Evolutionary conservation across 2,797 vertebrate genomes (phyloP), one percentile per base, ranked within the genome.

Genomic region (Enteromius treurensis): DNA sequence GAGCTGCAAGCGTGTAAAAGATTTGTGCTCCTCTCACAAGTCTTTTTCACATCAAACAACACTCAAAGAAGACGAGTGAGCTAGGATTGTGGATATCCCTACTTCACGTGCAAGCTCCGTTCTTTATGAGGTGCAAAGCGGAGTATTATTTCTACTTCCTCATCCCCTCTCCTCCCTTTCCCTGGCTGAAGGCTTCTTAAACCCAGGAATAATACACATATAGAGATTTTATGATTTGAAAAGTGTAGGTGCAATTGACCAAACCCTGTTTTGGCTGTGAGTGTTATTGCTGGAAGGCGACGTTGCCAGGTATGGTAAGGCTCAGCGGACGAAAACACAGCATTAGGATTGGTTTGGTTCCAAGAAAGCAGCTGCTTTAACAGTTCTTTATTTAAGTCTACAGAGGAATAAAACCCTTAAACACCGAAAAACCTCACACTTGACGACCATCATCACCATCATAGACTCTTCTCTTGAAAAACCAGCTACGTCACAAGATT

Each of bases 61-160:
- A 86, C 81, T 86, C 84, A 40, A 74, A 53, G 13, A 79, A 86
- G 85, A 86, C 71, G 74, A 80, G 81, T 84, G 85, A 67, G 21
- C 71, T 74, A 67, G 80, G 65, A 55, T 84, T 76, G 42, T 21
- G 85, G 80, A 85, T 78, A 86, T 81, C 77, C 62, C 85, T 29
- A 73, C 70, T 65, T 88, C 83, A 81, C 65, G 70, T 77, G 77
- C 75, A 65, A 79, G 84, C 79, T 21, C 15, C 26, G 13, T 47
- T 81, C 91, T 95, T 94, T 93, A 95, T 60, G 92, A 94, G 91
- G 92, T 94, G 92, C 86, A 91, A 94, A 94, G 89, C 88, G 88
- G 88, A 84, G 84, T 81, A 86, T 92, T 91, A 91, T 86, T 90
- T 84, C 87, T 76, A 88, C 90, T 79, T 80, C 80, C n/a, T 62